phyloP scores from a whole-genome alignment of 1,140 invertebrate species.

The Leptinotarsa undecemlineata region DNA sequence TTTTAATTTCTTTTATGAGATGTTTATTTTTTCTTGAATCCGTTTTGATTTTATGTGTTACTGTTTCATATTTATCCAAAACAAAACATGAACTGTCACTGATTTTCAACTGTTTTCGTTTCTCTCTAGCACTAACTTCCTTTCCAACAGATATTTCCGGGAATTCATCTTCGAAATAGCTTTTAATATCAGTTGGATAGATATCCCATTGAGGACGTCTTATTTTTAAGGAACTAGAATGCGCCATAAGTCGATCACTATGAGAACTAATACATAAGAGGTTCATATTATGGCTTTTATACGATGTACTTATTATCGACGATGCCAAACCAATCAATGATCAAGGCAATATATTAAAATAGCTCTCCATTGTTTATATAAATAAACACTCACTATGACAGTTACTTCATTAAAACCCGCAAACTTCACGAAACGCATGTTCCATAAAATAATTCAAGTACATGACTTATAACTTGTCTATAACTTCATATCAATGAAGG shows the following conservation, averaged over 20 bases:
- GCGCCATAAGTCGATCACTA: slow-evolving; percentile 19
- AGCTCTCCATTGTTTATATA: slow-evolving; percentile 24
- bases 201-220: slow-evolving; percentile 66
- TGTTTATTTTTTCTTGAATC: slow-evolving; percentile 45
- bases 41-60: slow-evolving; percentile 44
- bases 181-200: slow-evolving; percentile 47
- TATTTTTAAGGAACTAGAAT: slow-evolving; percentile 31
- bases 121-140: slow-evolving; percentile 68
- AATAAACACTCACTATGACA: slow-evolving; percentile 25
- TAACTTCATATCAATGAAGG: no score
- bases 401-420: neutral
- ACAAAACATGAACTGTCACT: slow-evolving; percentile 44
- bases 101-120: slow-evolving; percentile 62
- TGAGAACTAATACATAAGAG: slow-evolving; percentile 30
- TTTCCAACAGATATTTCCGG: slow-evolving; percentile 65
- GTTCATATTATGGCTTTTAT: slow-evolving; percentile 38
- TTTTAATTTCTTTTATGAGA: slow-evolving; percentile 46
- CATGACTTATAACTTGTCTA: no score
- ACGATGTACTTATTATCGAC: slow-evolving; percentile 24
- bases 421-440: no score
- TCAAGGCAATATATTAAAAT: no score
- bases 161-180: slow-evolving; percentile 67
- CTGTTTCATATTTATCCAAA: slow-evolving; percentile 43
- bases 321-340: slow-evolving; percentile 39
- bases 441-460: no score